Evolutionary conservation across 2,888 invertebrate genomes (phyloP).

Genomic region (Cenopis cana): DNA sequence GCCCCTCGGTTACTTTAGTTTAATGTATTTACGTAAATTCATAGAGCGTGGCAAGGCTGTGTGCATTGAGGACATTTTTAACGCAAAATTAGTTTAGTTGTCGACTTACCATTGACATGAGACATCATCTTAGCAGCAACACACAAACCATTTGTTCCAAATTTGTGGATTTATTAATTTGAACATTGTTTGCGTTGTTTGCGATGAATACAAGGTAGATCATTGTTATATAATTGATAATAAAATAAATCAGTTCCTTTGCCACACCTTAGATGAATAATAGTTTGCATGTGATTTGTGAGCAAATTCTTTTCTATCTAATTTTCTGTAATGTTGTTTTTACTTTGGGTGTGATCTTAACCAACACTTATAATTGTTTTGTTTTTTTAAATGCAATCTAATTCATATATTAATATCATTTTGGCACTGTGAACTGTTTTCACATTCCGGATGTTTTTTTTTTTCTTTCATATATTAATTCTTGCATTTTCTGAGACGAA

Average conservation of each 20-base stretch:
- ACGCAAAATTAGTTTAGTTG: constrained; percentile 82
- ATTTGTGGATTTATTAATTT: constrained; percentile 68
- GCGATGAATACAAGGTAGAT: constrained; percentile 74
- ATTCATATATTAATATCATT: constrained; percentile 74
- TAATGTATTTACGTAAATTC: constrained; percentile 82
- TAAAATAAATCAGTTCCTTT: constrained; percentile 82
- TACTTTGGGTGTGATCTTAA: constrained; percentile 64
- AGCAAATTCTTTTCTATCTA: constrained; percentile 66
- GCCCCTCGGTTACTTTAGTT: constrained; percentile 83
- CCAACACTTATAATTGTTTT: constrained; percentile 58
- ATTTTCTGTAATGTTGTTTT: constrained; percentile 57
- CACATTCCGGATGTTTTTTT: constrained; percentile 61
- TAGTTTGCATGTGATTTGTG: constrained; percentile 77
- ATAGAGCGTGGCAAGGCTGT: constrained; percentile 90
- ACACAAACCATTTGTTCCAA: constrained; percentile 79
- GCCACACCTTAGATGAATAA: constrained; percentile 84
- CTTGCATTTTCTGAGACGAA: constrained; percentile 66
- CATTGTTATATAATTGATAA: constrained; percentile 68
- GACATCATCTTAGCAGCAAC: constrained; percentile 78
- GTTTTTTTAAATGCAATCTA: constrained; percentile 53
- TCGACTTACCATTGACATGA: constrained; percentile 78
- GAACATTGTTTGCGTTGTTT: constrained; percentile 72
- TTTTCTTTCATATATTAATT: constrained; percentile 62
- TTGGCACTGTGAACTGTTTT: constrained; percentile 69
- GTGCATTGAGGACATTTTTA: constrained; percentile 87